Conservation (phyloP, 2,888 invertebrate species). For the Ectobius pallidus region DNA sequence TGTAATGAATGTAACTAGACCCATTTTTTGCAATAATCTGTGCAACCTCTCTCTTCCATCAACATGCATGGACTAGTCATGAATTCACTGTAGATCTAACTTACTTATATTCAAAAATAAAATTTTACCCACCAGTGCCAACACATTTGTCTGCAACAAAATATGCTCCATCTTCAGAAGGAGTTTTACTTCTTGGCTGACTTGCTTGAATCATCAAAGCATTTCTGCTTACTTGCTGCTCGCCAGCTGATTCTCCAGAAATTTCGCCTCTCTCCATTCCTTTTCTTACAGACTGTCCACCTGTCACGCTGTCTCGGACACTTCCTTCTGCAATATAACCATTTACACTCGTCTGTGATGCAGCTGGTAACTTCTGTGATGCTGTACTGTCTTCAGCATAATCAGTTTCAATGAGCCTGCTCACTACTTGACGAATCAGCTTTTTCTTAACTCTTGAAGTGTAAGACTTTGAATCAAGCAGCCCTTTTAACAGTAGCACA, state of each 20-base stretch:
- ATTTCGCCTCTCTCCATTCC: background rate
- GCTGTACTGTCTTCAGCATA: constrained; percentile 60
- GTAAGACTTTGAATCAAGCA: constrained; percentile 55
- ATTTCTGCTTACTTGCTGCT: background rate
- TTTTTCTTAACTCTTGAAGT: constrained; percentile 65
- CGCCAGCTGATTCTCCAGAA: background rate
- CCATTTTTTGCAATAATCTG: no score
- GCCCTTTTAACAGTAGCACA: constrained; percentile 63
- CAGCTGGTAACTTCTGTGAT: no score
- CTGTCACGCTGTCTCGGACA: background rate
- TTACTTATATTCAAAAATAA: no score
- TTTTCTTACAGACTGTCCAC: background rate
- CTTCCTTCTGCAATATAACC: background rate
- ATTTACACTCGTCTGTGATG: background rate
- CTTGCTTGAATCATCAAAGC: background rate
- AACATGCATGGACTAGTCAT: no score
- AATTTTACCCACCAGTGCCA: constrained; percentile 1
- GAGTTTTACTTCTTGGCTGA: background rate
- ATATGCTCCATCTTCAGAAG: background rate
- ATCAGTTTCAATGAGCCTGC: constrained; percentile 63
- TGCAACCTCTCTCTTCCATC: no score
- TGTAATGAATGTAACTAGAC: no score
- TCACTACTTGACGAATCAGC: constrained; percentile 68
- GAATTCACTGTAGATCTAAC: no score
- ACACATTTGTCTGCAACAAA: background rate